These are phyloP conservation scores for Branchinecta lindahli DNA, from an alignment of 1,140 invertebrate species.

Conservation along the genomic window DNA sequence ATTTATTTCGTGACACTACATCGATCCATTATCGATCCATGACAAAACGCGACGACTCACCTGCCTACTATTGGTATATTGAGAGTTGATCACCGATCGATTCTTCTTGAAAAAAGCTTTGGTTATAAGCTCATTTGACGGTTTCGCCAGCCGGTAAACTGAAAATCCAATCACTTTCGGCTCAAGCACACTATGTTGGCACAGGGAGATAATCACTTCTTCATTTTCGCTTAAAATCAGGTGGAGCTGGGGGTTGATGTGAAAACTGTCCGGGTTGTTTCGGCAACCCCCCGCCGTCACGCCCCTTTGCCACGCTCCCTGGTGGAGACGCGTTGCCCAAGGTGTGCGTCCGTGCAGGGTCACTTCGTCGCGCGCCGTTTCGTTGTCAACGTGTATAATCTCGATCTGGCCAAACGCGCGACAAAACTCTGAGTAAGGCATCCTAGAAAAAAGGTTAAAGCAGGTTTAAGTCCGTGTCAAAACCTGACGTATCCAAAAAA, in stretches of 20 bases:
- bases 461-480: too few species aligned
- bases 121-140: constrained; percentile 45
- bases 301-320: constrained; percentile 56
- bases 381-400: constrained; percentile 68
- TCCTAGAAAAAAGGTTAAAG: constrained; percentile 34
- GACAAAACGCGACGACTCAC: constrained; percentile 36
- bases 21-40: constrained; percentile 26
- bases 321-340: constrained; percentile 22
- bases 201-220: constrained; percentile 68
- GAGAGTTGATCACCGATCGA: constrained; percentile 71
- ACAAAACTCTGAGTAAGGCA: constrained; percentile 66
- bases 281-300: constrained; percentile 79
- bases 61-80: constrained; percentile 80
- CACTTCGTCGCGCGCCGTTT: constrained; percentile 66
- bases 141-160: constrained; percentile 61
- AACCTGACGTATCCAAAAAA: too few species aligned
- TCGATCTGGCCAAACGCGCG: constrained; percentile 68
- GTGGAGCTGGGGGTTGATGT: constrained; percentile 80
- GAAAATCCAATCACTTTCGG: constrained; percentile 87
- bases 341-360: constrained; percentile 43
- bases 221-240: constrained; percentile 62
- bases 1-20: constrained; percentile 16
- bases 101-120: constrained; percentile 70
- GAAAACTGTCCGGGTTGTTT: constrained; percentile 83
- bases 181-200: constrained; percentile 79